Conservation (phyloP, 2,797 vertebrate genomes). For the Amblyopsis hoosieri region DNA sequence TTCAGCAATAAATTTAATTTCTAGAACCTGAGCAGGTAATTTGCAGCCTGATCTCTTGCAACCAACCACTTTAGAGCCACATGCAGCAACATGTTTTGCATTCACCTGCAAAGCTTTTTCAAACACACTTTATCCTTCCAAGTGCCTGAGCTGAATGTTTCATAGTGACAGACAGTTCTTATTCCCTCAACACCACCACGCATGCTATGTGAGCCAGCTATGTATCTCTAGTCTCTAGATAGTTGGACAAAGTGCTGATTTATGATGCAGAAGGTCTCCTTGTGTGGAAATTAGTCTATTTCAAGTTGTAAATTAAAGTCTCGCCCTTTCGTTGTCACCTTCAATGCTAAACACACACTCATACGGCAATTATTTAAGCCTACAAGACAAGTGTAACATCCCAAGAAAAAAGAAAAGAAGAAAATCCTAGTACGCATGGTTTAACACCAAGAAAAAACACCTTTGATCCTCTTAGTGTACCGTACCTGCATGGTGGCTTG, state of each 20-base stretch:
- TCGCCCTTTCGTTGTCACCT: background rate
- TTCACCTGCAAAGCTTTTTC: no score
- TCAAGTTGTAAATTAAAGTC: background rate
- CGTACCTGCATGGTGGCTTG: slow-evolving; percentile 29
- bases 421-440: no score
- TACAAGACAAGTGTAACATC: no score
- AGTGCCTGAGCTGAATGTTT: no score
- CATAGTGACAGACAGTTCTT: no score
- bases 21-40: background rate
- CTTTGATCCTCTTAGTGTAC: background rate
- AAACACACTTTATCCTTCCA: no score
- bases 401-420: no score
- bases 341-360: background rate
- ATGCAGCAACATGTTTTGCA: background rate
- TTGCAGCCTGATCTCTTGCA: background rate
- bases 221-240: background rate
- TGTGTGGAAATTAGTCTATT: background rate
- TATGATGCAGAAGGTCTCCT: background rate
- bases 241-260: background rate
- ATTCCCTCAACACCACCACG: no score
- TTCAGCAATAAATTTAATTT: background rate
- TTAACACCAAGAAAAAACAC: background rate
- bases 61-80: slow-evolving; percentile 1
- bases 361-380: background rate
- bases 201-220: background rate